These are phyloP conservation scores for Arctopsyche grandis DNA, from an alignment of 1,140 invertebrate species.

Conservation along the genomic window DNA sequence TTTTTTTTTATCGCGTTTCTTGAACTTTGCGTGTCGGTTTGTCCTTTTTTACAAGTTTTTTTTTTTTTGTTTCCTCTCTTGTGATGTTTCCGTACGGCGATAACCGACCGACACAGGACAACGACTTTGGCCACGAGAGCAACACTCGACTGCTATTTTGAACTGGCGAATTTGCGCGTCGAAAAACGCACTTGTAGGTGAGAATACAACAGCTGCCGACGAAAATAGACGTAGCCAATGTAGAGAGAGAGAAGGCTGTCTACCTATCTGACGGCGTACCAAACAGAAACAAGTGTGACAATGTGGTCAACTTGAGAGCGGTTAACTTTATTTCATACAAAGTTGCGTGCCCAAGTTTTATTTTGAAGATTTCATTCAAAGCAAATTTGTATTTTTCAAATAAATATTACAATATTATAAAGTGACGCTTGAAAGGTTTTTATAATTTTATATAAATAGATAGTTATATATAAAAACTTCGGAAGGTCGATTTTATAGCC, in stretches of 20 bases:
- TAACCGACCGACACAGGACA: constrained; percentile 5
- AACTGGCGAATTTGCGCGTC: constrained; percentile 30
- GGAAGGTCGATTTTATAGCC: too few relatives aligned
- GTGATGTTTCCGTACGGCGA: neutral
- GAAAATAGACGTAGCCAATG: constrained; percentile 13
- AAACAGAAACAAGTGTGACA: neutral
- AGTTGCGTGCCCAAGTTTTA: too few relatives aligned
- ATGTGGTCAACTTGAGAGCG: neutral
- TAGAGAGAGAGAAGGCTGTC: neutral
- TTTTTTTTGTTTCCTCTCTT: neutral
- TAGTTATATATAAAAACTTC: too few relatives aligned
- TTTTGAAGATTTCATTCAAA: too few relatives aligned
- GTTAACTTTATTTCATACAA: too few relatives aligned
- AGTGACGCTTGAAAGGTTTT: too few relatives aligned
- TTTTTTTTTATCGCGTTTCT: neutral
- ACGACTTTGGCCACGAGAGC: constrained; percentile 2
- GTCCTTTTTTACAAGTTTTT: neutral
- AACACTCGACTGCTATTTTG: constrained; percentile 3
- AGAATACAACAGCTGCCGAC: constrained; percentile 33
- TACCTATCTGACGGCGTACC: neutral
- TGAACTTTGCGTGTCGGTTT: constrained; percentile 7
- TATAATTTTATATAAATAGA: too few relatives aligned
- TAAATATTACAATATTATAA: too few relatives aligned
- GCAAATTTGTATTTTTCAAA: too few relatives aligned
- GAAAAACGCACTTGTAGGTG: constrained; percentile 13